Percentiles rank a stretch among this genome's conserved stretches.
Evolutionary conservation across 1,140 invertebrate species (phyloP).

Genomic region (Drosophila setifemur): DNA sequence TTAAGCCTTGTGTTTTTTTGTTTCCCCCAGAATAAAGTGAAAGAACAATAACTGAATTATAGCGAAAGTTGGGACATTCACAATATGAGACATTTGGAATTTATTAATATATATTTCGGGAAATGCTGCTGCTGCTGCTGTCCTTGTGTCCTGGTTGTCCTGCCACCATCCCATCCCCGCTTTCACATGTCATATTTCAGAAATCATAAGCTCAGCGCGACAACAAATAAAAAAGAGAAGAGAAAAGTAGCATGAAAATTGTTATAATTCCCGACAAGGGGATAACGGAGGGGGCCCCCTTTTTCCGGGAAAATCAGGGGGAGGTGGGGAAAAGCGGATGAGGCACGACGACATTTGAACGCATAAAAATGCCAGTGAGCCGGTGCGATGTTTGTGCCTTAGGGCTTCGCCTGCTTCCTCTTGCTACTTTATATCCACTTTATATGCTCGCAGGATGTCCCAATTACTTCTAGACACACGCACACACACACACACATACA

Average conservation of each 20-base stretch:
- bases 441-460: conserved; percentile 80
- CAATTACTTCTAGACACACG: conserved; percentile 73
- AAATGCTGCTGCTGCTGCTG: conserved; percentile 13
- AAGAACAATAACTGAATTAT: conserved; percentile 18
- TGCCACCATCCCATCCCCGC: conserved; percentile 23
- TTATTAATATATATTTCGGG: conserved; percentile 71
- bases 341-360: conserved; percentile 77
- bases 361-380: conserved; percentile 71
- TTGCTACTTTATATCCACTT: conserved; percentile 79
- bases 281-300: conserved; percentile 3
- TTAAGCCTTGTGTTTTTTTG: no score
- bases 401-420: conserved; percentile 64
- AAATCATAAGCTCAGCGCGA: conserved; percentile 78
- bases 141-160: no score
- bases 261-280: conserved; percentile 72
- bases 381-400: conserved; percentile 62
- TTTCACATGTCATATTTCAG: conserved; percentile 71
- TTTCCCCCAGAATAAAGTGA: background rate
- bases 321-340: conserved; percentile 38
- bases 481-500: conserved; percentile 29
- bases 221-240: conserved; percentile 74
- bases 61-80: conserved; percentile 29
- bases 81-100: conserved; percentile 52
- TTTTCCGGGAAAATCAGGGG: background rate
- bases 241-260: conserved; percentile 77